phyloP scores from a whole-genome alignment of 1,140 invertebrate species.

The Hermetia illucens region DNA sequence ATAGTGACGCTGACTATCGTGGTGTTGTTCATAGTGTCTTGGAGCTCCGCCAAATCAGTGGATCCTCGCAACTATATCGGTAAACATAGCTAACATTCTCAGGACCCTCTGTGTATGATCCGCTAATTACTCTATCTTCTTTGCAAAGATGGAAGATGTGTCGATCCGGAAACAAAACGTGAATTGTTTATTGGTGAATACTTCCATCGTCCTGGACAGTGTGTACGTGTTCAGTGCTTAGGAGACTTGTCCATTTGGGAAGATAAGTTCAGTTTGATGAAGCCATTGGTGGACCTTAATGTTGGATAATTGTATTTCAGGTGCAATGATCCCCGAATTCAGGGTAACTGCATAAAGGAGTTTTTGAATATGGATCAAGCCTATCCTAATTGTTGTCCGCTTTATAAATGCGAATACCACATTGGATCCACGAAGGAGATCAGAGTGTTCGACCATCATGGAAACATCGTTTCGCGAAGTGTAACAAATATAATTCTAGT shows the following conservation, averaged over 20 bases:
- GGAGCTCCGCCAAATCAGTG: too few relatives aligned
- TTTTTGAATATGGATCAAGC: too few relatives aligned
- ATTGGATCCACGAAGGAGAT: conserved; percentile 13
- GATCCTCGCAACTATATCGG: too few relatives aligned
- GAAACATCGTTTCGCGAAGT: too few relatives aligned
- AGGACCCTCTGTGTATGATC: too few relatives aligned
- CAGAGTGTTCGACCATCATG: conserved; percentile 18
- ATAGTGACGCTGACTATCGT: too few relatives aligned
- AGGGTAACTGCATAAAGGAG: conserved; percentile 13
- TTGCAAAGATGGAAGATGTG: conserved; percentile 8
- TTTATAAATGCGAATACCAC: conserved; percentile 19
- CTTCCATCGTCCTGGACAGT: conserved; percentile 16
- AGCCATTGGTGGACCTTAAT: background rate
- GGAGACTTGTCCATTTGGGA: conserved; percentile 21
- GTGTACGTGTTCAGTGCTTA: conserved; percentile 21
- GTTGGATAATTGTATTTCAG: conserved; percentile 7
- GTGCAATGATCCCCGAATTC: conserved; percentile 14
- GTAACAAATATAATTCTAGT: too few relatives aligned
- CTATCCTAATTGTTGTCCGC: conserved; percentile 23
- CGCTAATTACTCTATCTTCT: too few relatives aligned
- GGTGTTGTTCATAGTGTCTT: too few relatives aligned
- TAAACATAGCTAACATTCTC: too few relatives aligned
- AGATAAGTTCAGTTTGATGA: conserved; percentile 15
- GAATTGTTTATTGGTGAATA: conserved; percentile 20
- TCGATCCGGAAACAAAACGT: conserved; percentile 14